phyloP scores from a whole-genome alignment of 2,797 vertebrate genomes.

The Lacerta agilis region DNA sequence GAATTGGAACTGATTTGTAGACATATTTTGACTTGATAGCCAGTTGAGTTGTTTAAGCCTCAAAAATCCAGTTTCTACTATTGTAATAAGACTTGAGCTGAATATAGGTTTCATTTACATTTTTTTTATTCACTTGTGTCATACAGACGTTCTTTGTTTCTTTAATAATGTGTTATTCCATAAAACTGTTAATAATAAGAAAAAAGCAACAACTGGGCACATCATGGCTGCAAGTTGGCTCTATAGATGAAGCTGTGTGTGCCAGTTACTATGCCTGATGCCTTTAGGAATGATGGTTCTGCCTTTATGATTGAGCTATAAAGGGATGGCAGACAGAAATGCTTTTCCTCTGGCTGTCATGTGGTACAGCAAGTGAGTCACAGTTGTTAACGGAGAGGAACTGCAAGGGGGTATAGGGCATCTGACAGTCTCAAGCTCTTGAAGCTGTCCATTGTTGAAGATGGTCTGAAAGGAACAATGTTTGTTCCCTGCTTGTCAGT shows the following conservation, averaged over 20 bases:
- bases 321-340: constrained; percentile 32
- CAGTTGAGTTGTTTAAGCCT: neutral
- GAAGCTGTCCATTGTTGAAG: accelerated
- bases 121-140: constrained; percentile 42
- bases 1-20: neutral
- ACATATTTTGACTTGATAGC: neutral
- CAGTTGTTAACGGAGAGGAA: accelerated
- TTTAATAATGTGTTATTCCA: too few species aligned
- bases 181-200: too few species aligned
- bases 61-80: neutral
- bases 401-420: neutral
- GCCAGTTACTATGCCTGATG: constrained; percentile 52
- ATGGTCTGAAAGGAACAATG: neutral
- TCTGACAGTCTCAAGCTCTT: neutral
- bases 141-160: constrained; percentile 5
- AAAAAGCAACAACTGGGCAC: too few species aligned
- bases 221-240: too few species aligned
- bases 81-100: neutral
- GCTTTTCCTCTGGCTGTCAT: neutral
- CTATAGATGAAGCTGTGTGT: constrained; percentile 14
- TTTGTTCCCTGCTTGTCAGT: neutral
- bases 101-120: neutral
- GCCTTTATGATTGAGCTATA: constrained; percentile 40
- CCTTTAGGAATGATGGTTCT: constrained; percentile 45
- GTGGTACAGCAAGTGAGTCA: neutral